These are phyloP conservation scores for Tetragnatha versicolor DNA, from an alignment of 1,140 invertebrate genomes.

Conservation along the genomic window DNA sequence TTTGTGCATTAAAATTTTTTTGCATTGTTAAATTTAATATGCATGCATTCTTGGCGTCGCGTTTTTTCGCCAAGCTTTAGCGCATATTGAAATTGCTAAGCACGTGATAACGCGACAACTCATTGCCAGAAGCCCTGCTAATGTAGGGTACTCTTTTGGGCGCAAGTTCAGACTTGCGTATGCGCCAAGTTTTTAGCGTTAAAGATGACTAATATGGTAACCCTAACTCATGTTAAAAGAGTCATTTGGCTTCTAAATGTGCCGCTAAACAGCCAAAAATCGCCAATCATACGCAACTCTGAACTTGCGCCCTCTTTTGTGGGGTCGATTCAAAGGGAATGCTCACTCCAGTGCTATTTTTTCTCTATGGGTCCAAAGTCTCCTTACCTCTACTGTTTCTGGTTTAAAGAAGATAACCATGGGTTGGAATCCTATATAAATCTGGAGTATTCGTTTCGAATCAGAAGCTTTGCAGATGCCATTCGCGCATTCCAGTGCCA, in stretches of 20 bases:
- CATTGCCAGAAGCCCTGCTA: no score
- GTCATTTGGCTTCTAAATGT: neutral
- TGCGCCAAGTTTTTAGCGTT: no score
- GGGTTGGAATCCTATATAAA: conserved; percentile 50
- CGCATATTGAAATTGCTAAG: no score
- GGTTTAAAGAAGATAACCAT: conserved; percentile 56
- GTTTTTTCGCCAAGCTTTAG: no score
- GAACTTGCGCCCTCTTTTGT: neutral
- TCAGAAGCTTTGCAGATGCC: neutral
- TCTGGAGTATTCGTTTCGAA: conserved; percentile 56
- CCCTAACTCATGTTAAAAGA: neutral
- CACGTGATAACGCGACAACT: no score
- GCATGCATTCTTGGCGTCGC: no score
- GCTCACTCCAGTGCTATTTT: neutral
- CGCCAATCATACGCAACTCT: neutral
- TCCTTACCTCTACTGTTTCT: conserved; percentile 56
- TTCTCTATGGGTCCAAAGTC: neutral
- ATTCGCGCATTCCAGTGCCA: neutral
- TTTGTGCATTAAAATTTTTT: no score
- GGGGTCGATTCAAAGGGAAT: neutral
- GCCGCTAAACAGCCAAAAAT: neutral
- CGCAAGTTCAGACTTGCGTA: no score
- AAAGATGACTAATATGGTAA: neutral
- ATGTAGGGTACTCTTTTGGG: no score
- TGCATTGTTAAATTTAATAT: no score